Evolutionary conservation across 2,797 vertebrate genomes (phyloP).

Genomic region (Tokudaia tokunoshimensis): DNA sequence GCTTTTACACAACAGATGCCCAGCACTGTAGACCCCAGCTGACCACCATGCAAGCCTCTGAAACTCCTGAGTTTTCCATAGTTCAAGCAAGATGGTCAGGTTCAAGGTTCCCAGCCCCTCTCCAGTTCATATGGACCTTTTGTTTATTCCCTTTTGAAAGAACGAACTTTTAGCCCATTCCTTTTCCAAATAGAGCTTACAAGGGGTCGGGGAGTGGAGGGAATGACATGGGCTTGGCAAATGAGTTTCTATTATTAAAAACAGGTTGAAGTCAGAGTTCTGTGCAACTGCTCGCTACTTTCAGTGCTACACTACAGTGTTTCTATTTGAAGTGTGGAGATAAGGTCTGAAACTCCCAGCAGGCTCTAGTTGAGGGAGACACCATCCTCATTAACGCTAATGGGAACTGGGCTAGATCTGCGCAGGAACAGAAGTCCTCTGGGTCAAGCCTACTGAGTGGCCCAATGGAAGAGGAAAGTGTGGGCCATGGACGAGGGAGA

Average conservation of each 20-base stretch:
- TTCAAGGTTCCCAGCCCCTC: neutral
- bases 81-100: neutral
- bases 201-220: neutral
- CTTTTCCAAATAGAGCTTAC: slow-evolving; percentile 76
- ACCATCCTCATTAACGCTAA: slow-evolving; percentile 73
- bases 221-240: slow-evolving; percentile 74
- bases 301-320: slow-evolving; percentile 1
- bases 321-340: slow-evolving; percentile 73
- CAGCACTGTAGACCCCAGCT: neutral
- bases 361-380: slow-evolving; percentile 62
- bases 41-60: neutral
- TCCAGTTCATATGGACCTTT: slow-evolving; percentile 17
- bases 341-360: slow-evolving; percentile 65
- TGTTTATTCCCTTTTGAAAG: slow-evolving; percentile 62
- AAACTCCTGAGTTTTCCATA: neutral
- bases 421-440: slow-evolving; percentile 74
- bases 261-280: slow-evolving; percentile 71
- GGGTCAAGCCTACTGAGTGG: slow-evolving; percentile 59
- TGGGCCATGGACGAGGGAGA: neutral
- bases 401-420: slow-evolving; percentile 69
- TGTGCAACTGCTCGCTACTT: slow-evolving; percentile 70
- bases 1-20: neutral
- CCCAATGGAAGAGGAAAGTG: neutral
- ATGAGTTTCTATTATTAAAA: slow-evolving; percentile 80
- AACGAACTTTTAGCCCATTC: slow-evolving; percentile 65